These are phyloP conservation scores for Carettochelys insculpta DNA, from an alignment of 2,113 vertebrate genomes.

Conservation along the genomic window DNA sequence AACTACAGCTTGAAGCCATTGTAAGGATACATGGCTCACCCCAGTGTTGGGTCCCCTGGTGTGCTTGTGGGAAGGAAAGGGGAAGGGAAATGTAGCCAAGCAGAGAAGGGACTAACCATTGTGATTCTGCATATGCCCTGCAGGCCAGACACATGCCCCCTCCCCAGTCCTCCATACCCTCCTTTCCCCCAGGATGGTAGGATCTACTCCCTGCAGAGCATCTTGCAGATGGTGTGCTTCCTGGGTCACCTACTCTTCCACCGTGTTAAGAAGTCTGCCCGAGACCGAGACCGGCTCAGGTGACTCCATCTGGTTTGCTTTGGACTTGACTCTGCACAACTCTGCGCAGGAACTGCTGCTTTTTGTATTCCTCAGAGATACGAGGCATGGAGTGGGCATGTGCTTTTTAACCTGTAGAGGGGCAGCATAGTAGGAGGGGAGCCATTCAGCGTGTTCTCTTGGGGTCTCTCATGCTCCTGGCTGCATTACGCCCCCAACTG, in stretches of 20 bases:
- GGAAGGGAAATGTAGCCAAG: background rate
- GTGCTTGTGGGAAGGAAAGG: accelerated
- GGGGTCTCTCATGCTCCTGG: background rate
- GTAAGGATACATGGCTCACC: background rate
- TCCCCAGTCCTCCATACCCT: background rate
- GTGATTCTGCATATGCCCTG: background rate
- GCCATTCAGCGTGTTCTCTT: background rate
- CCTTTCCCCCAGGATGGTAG: background rate
- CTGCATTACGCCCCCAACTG: background rate
- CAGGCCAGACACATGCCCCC: background rate
- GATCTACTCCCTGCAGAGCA: constrained; percentile 64
- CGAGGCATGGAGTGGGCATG: accelerated
- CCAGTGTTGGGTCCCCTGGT: accelerated
- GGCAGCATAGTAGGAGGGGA: accelerated
- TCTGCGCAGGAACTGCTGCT: background rate
- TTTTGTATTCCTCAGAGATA: background rate
- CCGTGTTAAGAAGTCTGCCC: constrained; percentile 26
- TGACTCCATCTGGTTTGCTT: background rate
- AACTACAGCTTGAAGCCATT: background rate
- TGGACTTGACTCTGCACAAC: background rate
- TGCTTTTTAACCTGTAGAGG: background rate
- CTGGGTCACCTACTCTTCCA: constrained; percentile 58
- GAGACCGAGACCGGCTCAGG: background rate
- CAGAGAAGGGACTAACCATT: background rate
- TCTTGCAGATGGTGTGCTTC: constrained; percentile 53